Evolutionary conservation across 2,888 invertebrate genomes (phyloP), one percentile per base, ranked within the genome.

Genomic region (Nemotelus nigrinus): DNA sequence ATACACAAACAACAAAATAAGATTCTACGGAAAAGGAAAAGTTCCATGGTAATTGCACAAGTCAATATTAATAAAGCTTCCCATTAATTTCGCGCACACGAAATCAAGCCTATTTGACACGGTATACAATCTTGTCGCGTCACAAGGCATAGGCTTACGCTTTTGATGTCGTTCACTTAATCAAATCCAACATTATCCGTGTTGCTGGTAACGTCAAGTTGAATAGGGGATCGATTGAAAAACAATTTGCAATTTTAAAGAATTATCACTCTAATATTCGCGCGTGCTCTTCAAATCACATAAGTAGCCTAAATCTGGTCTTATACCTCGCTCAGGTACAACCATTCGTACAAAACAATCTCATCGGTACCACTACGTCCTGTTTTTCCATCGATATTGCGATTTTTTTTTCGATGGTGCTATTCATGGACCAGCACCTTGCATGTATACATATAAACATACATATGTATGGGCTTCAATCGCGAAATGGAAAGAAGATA

Each of bases 231-330:
- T 86, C 85, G 85, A 86, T 86, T 86, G 85, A 84, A 85, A 86
- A 86, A 85, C 86, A 86, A 86, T 86, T 86, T 85, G 85, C 86
- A 86, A 86, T 86, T 86, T 86, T 85, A 85, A 85, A 86, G 85
- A 86, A 86, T 86, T 86, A 86, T 86, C 86, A 84, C 86, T 83
- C 83, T 85, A 85, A 85, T 85, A 85, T 86, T 86, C 86, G 85
- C 86, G 85, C 84, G 83, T 86, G 85, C 86, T 85, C 81, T 83
- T 83, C 85, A 86, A 86, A 86, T 86, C 86, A 85, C 85, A 85
- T 86, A 86, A 86, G 86, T 83, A 86, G 85, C 85, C 85, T 84
- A 86, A 86, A 85, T 85, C 86, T 86, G 85, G 81, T 84, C 82
- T 83, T 83, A 83, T 80, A 78, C 72, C 79, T 75, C 53, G 50